Base-by-base conservation (phyloP, 2,113 vertebrate species). In the Syngnathus scovelli region DNA sequence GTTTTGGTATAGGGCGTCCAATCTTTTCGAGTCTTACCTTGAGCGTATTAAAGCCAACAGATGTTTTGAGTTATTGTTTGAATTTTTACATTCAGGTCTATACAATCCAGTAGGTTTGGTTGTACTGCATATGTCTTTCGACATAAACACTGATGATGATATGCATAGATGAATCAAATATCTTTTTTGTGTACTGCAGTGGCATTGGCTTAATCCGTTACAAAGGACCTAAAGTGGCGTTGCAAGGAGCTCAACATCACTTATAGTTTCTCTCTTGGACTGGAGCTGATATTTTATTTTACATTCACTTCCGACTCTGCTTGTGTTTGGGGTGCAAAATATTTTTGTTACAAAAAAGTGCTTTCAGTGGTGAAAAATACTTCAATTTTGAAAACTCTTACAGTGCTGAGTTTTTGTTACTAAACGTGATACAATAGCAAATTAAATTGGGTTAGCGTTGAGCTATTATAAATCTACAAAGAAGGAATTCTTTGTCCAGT, bases 81-180 rank as follows among this genome's bases (percentile, higher is more conserved):
- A 27, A 4, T 55, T 79, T 37, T 39, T 81, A 89, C 85, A 87
- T 89, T 87, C 86, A 75, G 71, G 13, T 60, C 9, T 48, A 19
- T 7, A 55, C 18, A 56, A 66, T 49, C 7, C 60, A 43, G 61
- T 16, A 49, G 38, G 36, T 61, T 68, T 77, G 67, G 62, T 71
- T 81, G 55, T 43, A 52, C 66, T 77, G 77, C 75, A 77, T 78
- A 87, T 83, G 80, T 77, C 72, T 80, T 72, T 23, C 46, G 27
- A 74, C 0, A 12, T 54, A 44, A 59, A 60, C 73, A 72, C 27
- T 33, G 27, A n/a, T 19, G 46, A 71, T 66, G 13, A 68, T 51
- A 58, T 70, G 59, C 61, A 75, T 37, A 69, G 38, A 63, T 67
- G 37, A 59, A 49, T 61, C 23, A 59, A 69, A 18, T 59, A 74